A percentile compares a stretch with the other conserved stretches of the same genome.
Conservation (phyloP, 2,797 vertebrate species). For the Peromyscus aztecus region DNA sequence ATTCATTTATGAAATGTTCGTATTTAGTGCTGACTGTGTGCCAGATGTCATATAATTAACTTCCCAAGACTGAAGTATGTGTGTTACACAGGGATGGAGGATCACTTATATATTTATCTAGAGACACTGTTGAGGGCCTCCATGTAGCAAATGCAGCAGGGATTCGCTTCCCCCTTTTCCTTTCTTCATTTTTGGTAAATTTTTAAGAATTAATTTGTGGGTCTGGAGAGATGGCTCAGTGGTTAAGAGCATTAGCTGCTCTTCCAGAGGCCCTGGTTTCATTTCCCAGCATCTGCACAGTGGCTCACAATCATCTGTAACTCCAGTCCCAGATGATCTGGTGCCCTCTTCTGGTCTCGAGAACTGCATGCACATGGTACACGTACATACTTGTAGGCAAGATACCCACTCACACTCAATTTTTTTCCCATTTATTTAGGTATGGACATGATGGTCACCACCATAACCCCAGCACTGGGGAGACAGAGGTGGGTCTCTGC, state of each 20-base stretch:
- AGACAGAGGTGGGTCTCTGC: not conserved
- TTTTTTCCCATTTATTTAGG: not conserved
- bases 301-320: not conserved
- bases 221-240: too few relatives aligned
- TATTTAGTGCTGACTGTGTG: not conserved
- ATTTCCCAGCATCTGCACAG: not conserved
- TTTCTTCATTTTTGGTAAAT: too few relatives aligned
- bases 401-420: not conserved
- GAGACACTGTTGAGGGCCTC: not conserved
- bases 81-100: not conserved
- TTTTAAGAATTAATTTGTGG: not conserved
- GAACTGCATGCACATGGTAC: not conserved
- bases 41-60: not conserved
- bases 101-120: slow-evolving; percentile 1
- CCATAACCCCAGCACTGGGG: not conserved
- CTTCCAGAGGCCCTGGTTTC: not conserved
- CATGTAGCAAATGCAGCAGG: not conserved
- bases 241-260: not conserved
- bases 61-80: not conserved
- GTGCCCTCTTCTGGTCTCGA: not conserved
- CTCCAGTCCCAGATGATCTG: not conserved
- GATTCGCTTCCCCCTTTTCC: not conserved
- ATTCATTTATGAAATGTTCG: not conserved
- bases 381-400: not conserved
- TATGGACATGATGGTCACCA: not conserved